Conservation (phyloP, 2,888 invertebrate genomes). For the Caenorhabditis auriculariae region DNA sequence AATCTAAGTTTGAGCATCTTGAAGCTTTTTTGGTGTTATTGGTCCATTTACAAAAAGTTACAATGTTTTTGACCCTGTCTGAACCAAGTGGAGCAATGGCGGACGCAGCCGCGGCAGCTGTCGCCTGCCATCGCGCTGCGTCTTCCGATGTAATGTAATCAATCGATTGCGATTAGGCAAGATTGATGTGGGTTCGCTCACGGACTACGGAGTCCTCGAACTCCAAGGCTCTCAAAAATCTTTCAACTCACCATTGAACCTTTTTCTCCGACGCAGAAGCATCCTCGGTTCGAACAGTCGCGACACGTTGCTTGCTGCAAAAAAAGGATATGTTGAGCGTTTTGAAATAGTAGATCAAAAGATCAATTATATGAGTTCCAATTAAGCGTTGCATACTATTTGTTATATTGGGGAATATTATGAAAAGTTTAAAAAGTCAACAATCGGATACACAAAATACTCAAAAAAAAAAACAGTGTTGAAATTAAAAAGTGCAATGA, state of each 20-base stretch:
- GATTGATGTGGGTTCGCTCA: background rate
- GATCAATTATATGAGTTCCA: too few relatives aligned
- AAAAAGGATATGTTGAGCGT: too few relatives aligned
- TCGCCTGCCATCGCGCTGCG: background rate
- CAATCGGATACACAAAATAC: too few relatives aligned
- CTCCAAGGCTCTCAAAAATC: background rate
- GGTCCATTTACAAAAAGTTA: too few relatives aligned
- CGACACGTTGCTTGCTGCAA: constrained; percentile 63
- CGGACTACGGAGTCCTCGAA: background rate
- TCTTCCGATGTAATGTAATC: background rate
- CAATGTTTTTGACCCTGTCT: constrained; percentile 19
- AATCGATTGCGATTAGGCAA: background rate
- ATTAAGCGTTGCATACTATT: too few relatives aligned
- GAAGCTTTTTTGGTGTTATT: too few relatives aligned
- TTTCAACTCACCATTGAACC: constrained; percentile 60
- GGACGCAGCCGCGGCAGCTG: background rate
- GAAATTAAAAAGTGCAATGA: too few relatives aligned
- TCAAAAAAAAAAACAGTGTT: too few relatives aligned
- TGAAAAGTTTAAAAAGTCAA: too few relatives aligned
- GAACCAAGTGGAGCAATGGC: constrained; percentile 2
- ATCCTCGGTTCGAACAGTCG: constrained; percentile 62
- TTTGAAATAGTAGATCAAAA: too few relatives aligned
- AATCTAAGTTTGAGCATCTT: background rate
- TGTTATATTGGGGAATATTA: too few relatives aligned
- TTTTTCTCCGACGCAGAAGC: constrained; percentile 64